Evolutionary conservation across 2,113 vertebrate species (phyloP).

Genomic region (Archilochus colubris): DNA sequence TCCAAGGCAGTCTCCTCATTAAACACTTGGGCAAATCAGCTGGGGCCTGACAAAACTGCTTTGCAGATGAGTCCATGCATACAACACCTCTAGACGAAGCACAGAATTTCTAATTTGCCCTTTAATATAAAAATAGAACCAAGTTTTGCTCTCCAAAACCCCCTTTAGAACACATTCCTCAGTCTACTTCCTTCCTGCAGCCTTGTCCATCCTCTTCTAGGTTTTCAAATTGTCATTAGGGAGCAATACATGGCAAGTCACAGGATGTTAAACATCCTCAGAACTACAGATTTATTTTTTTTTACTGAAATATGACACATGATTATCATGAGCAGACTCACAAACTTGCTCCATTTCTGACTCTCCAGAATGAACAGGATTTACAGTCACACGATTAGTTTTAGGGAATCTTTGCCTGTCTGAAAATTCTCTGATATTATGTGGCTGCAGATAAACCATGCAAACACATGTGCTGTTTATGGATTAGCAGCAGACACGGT

Average conservation of each 20-base stretch:
- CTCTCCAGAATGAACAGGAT: conserved; percentile 47
- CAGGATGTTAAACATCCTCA: conserved; percentile 8
- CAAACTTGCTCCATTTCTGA: conserved; percentile 16
- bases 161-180: neutral
- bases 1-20: neutral
- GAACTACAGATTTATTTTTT: conserved; percentile 5
- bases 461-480: conserved; percentile 48
- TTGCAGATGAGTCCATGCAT: neutral
- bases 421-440: conserved; percentile 49
- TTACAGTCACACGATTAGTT: conserved; percentile 46
- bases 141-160: neutral
- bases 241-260: neutral
- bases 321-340: neutral
- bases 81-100: neutral
- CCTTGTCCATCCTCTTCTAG: neutral
- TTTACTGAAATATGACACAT: conserved; percentile 30
- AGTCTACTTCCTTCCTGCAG: neutral
- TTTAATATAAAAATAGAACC: neutral
- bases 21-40: neutral
- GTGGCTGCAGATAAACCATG: conserved; percentile 43
- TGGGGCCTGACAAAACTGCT: neutral
- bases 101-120: neutral
- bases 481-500: conserved; percentile 57
- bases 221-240: neutral
- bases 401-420: conserved; percentile 34